Conservation (phyloP, 2,888 invertebrate genomes). For the Gortyna flavago region DNA sequence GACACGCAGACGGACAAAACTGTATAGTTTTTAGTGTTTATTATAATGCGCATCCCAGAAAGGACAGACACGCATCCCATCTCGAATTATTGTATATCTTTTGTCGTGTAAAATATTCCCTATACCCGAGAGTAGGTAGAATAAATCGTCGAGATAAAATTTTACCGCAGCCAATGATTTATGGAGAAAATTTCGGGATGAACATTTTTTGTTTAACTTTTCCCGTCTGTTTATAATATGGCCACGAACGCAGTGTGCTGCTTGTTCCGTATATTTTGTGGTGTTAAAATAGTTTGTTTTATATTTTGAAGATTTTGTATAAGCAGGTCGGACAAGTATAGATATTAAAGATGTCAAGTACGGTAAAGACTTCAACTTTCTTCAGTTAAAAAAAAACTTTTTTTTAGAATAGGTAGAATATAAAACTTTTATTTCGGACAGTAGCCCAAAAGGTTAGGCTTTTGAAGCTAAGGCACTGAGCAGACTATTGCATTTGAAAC, state of each 20-base stretch:
- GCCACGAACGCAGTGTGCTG: slow-evolving; percentile 25
- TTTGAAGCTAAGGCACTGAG: not conserved
- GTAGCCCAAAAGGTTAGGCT: not conserved
- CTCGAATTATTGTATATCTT: slow-evolving; percentile 53
- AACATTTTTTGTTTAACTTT: slow-evolving; percentile 69
- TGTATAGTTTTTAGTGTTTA: not conserved
- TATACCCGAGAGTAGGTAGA: slow-evolving; percentile 78
- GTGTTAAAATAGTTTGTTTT: slow-evolving; percentile 19
- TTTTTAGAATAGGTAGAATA: not conserved
- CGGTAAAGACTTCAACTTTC: not conserved
- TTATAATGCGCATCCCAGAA: slow-evolving; percentile 2
- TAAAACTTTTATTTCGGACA: not conserved
- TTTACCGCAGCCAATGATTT: slow-evolving; percentile 78
- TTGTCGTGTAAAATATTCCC: slow-evolving; percentile 78
- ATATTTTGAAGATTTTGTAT: not conserved
- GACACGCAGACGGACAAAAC: not conserved
- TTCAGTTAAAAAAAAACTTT: too few relatives aligned
- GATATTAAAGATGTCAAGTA: not conserved
- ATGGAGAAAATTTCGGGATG: slow-evolving; percentile 74
- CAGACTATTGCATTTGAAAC: not conserved
- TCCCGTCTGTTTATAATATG: slow-evolving; percentile 60
- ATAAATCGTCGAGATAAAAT: slow-evolving; percentile 84
- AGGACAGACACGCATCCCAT: slow-evolving; percentile 22
- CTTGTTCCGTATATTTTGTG: slow-evolving; percentile 2
- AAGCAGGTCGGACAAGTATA: not conserved